Base-by-base conservation (phyloP, 2,888 invertebrate genomes). In the Mesorhabditis spiculigera region DNA sequence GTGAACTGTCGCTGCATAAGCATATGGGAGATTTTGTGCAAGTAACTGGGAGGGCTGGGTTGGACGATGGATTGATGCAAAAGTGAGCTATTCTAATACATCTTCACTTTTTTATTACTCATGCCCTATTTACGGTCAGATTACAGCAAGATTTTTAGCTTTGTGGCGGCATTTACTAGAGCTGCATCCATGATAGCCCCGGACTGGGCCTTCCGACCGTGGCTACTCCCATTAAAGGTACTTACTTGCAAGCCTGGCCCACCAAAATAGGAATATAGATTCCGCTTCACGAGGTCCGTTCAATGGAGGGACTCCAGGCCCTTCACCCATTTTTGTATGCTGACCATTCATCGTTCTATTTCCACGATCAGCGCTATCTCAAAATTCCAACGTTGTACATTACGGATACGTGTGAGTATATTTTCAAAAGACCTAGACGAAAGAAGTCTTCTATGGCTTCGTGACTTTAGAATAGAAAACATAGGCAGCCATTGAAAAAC, bases 21-120 rank as follows among this genome's bases (percentile, higher is more conserved):
- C 74, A 74, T 58, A 75, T 78, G 78, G 78, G 78, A 5, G 78
- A 78, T 66, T 78, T 74, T 43, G 75, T 78, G 64, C 76, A 78
- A 67, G 67, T 76, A 13, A 73, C 72, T 4, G 71, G 73, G 3
- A 70, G 78, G 50, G 71, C 44, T 8, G 65, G 67, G 6, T 64
- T 74, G 5, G 78, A 78, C 68, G 71, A 76, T 4, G 68, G 70
- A 5, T 44, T 75, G 43, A 44, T 68, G 42, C 71, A 75, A 10
- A 72, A 66, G 73, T 74, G 65, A 43, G 10, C 41, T 43, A n/a
- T 61, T n/a, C 50, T 69, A 64, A 64, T 71, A 43, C 63, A 45
- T 13, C 61, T 61, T 69, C 65, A 43, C 45, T 66, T 43, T 13
- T 66, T 41, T 43, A 13, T n/a, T 5, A 43, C 13, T 58, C 4